These are phyloP conservation scores for Allolobophora icterica DNA, from an alignment of 2,888 invertebrate species.

Conservation along the genomic window DNA sequence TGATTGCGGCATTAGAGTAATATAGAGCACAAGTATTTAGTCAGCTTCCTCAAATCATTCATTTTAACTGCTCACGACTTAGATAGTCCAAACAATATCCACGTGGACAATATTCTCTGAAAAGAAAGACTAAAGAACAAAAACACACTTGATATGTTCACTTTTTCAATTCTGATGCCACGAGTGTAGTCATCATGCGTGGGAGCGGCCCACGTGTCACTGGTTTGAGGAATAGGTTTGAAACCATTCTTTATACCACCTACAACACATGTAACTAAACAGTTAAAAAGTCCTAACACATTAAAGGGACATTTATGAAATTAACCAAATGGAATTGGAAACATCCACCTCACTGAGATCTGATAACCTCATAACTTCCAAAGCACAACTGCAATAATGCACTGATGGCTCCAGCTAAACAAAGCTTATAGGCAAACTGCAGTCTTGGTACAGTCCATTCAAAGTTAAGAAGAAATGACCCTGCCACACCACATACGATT, in stretches of 20 bases:
- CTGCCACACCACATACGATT: too few relatives aligned
- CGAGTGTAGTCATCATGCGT: slow-evolving; percentile 70
- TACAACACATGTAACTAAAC: background rate
- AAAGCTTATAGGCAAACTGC: too few relatives aligned
- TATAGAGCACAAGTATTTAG: too few relatives aligned
- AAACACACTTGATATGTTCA: slow-evolving; percentile 65
- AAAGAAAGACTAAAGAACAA: background rate
- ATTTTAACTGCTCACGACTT: background rate
- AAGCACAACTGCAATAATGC: too few relatives aligned
- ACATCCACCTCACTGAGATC: background rate
- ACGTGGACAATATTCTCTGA: background rate
- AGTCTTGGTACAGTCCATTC: too few relatives aligned
- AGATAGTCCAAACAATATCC: background rate
- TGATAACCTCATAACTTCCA: too few relatives aligned
- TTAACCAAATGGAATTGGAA: background rate
- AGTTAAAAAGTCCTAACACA: background rate
- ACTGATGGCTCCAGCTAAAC: too few relatives aligned
- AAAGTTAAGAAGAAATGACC: too few relatives aligned
- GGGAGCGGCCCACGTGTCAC: background rate
- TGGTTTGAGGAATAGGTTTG: background rate
- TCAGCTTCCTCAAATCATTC: background rate
- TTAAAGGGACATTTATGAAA: background rate
- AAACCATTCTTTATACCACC: background rate
- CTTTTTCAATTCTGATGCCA: slow-evolving; percentile 74
- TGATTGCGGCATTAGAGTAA: background rate